Conservation (phyloP, 2,797 vertebrate genomes). For the Epinephelus awoara region DNA sequence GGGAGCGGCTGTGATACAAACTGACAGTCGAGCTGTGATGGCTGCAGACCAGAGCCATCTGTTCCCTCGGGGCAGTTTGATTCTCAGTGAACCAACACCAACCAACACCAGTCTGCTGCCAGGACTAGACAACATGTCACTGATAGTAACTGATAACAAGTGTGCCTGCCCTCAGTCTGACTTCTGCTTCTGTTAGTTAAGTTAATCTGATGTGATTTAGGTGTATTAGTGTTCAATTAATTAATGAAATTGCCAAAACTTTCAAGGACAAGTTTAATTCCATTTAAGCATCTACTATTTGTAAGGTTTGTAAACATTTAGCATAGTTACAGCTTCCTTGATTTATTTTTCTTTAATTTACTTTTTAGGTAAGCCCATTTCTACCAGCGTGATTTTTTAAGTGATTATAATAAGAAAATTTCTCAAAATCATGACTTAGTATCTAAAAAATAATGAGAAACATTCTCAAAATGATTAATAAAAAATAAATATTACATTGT, state of each 20-base stretch:
- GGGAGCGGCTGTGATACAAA: background rate
- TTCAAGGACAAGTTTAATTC: background rate
- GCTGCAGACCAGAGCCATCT: background rate
- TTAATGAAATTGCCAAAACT: background rate
- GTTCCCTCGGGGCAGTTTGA: background rate
- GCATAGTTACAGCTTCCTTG: too few relatives aligned
- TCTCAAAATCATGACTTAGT: too few relatives aligned
- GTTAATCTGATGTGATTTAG: background rate
- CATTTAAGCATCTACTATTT: background rate
- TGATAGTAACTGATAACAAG: background rate
- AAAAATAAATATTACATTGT: too few relatives aligned
- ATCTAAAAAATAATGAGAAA: too few relatives aligned
- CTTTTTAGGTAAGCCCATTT: too few relatives aligned
- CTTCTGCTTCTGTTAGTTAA: background rate
- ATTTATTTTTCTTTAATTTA: too few relatives aligned
- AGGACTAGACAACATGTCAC: background rate
- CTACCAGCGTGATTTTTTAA: too few relatives aligned
- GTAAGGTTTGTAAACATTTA: background rate
- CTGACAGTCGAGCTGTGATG: background rate
- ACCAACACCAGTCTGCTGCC: background rate
- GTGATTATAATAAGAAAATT: too few relatives aligned
- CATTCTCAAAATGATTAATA: too few relatives aligned
- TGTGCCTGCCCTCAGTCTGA: background rate
- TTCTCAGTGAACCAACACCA: background rate
- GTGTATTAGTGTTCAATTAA: background rate